Evolutionary conservation across 2,113 vertebrate genomes (phyloP), one percentile per base, ranked within the genome.

Genomic region (Alectura lathami): DNA sequence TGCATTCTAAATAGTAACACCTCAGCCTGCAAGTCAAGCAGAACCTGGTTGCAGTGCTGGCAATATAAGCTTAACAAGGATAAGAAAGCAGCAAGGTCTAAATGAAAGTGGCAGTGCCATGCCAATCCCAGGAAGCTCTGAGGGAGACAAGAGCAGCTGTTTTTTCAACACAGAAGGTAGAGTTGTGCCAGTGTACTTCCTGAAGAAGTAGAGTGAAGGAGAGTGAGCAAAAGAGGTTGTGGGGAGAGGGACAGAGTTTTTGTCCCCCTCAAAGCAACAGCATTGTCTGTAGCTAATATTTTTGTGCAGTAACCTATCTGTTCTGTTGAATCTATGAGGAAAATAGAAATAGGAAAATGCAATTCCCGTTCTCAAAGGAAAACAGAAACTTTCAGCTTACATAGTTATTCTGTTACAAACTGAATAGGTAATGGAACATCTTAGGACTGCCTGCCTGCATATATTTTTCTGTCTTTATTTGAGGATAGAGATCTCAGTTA

Each of bases 241-340:
- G 8, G 3, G 29, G 21, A 76, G 13, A 29, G 3, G 26, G 14
- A 32, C 34, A 24, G 8, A 0, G 0, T 26, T 81, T 5, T 68
- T 40, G 20, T 45, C 2, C 18, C 7, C 6, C 14, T 43, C 30
- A 56, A n/a, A 80, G n/a, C 69, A 81, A 4, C 51, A 53, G 76
- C 6, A 4, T 16, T 26, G 4, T 47, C 56, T 68, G 50, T 8
- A 69, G 54, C 18, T 7, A 51, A 45, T 13, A 42, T 0, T 0
- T 26, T 75, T 75, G 30, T 24, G 8, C 12, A 29, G n/a, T 20
- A 84, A 26, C 14, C 30, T 62, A 12, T 8, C 15, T 69, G 15
- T 56, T 43, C 4, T 9, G 13, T 78, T 0, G 0, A 50, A 17
- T 38, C 20, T 53, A 40, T 27, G 24, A 84, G 7, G 51, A 5